Percentiles rank a stretch among this genome's conserved stretches.
These are phyloP conservation scores for Clinocottus analis DNA, from an alignment of 2,113 vertebrate species.

Conservation along the genomic window DNA sequence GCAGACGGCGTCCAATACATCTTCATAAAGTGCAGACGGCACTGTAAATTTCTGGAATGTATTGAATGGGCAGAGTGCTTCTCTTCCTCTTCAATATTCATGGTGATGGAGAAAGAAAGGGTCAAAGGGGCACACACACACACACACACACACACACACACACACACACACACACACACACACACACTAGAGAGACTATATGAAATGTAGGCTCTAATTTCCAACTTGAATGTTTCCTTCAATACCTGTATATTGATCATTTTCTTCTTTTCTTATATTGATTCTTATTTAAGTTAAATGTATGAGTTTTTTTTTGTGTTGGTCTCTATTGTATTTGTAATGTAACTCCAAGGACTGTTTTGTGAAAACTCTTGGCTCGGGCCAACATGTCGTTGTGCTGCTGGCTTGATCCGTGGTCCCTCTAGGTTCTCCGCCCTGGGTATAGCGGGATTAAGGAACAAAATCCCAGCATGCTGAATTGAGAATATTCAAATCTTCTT, in stretches of 20 bases:
- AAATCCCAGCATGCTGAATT: conserved; percentile 66
- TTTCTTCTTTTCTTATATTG: too few species aligned
- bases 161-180: conserved; percentile 13
- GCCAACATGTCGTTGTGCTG: conserved; percentile 27
- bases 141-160: conserved; percentile 22
- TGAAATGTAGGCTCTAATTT: conserved; percentile 19
- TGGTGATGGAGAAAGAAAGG: conserved; percentile 41
- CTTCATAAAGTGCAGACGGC: conserved; percentile 64
- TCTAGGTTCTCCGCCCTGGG: conserved; percentile 9
- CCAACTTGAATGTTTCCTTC: conserved; percentile 4
- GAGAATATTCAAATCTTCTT: conserved; percentile 74
- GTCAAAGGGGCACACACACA: conserved; percentile 23
- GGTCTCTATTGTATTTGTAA: not conserved
- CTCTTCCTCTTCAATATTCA: conserved; percentile 58
- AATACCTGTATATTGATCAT: not conserved
- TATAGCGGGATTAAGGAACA: conserved; percentile 59
- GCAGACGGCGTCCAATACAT: conserved; percentile 46
- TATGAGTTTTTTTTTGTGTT: not conserved
- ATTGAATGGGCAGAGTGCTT: conserved; percentile 58
- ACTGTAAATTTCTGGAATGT: conserved; percentile 56
- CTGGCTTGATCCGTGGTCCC: conserved; percentile 3
- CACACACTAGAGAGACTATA: not conserved
- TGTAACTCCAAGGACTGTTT: not conserved
- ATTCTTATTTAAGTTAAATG: not conserved
- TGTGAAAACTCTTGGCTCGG: not conserved